A percentile compares a stretch with the other conserved stretches of the same genome.
These are phyloP conservation scores for Argya squamiceps DNA, from an alignment of 2,797 vertebrate species.

Conservation along the genomic window DNA sequence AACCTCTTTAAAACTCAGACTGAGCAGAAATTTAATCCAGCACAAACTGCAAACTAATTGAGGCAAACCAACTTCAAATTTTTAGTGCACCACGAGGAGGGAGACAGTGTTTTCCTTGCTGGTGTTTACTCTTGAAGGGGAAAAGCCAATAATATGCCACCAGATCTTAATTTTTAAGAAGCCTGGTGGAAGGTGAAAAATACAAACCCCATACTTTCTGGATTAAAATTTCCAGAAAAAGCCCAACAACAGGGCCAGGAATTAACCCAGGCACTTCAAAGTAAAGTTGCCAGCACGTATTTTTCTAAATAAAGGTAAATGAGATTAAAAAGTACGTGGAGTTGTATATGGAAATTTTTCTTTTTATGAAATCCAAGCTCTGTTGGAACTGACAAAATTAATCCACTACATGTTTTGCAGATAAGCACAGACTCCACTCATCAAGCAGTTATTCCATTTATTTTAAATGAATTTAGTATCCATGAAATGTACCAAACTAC, in stretches of 20 bases:
- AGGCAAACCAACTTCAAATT: conserved; percentile 26
- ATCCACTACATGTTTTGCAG: background rate
- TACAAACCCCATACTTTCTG: background rate
- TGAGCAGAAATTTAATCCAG: conserved; percentile 41
- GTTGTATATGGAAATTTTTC: background rate
- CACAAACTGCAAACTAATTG: background rate
- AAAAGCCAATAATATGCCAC: background rate
- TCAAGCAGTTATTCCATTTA: background rate
- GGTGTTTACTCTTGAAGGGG: background rate
- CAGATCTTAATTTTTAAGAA: background rate
- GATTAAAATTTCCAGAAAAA: background rate
- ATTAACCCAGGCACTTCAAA: background rate
- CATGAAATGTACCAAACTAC: background rate
- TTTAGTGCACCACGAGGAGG: background rate
- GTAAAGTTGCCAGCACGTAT: background rate
- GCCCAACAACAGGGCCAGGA: background rate
- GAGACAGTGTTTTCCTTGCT: background rate
- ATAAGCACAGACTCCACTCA: background rate
- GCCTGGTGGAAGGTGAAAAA: background rate
- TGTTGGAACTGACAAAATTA: background rate
- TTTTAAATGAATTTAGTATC: background rate
- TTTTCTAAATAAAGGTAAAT: background rate
- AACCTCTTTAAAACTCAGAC: conserved; percentile 4
- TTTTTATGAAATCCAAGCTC: background rate
- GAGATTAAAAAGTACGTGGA: background rate